phyloP scores from a whole-genome alignment of 2,113 vertebrate genomes.

The Melierax canorus region DNA sequence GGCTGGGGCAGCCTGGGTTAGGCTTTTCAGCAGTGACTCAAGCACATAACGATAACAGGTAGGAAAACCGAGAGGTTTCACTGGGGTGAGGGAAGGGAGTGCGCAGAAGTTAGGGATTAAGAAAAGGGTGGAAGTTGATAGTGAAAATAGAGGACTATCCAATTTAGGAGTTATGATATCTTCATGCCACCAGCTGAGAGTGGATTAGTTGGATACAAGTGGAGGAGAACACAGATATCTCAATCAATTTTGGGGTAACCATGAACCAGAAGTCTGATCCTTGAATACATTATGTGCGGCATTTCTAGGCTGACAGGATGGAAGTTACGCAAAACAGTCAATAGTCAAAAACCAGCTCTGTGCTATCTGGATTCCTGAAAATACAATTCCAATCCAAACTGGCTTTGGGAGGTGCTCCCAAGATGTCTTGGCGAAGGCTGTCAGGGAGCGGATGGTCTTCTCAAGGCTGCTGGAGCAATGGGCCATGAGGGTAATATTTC shows the following conservation, averaged over 20 bases:
- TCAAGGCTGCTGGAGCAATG: neutral
- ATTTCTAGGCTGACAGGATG: neutral
- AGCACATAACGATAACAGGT: fast-evolving
- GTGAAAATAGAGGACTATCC: neutral
- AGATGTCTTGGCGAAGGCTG: neutral
- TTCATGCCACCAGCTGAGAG: neutral
- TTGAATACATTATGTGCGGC: fast-evolving
- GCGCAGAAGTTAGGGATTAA: neutral
- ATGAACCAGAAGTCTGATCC: neutral
- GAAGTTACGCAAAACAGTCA: neutral
- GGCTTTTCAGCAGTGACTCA: neutral
- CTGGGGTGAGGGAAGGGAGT: neutral
- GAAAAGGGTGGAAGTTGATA: neutral
- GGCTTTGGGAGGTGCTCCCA: neutral
- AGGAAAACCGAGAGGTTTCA: neutral
- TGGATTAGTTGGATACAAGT: neutral
- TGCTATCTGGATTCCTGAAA: neutral
- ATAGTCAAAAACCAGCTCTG: neutral
- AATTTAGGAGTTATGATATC: neutral
- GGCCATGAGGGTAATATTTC: neutral
- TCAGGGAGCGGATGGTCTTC: neutral
- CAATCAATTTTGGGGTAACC: fast-evolving
- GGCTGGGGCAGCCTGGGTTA: neutral
- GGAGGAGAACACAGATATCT: neutral
- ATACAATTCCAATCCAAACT: neutral